Base-by-base conservation (phyloP, 2,888 invertebrate species). In the Meghimatium bilineatum region DNA sequence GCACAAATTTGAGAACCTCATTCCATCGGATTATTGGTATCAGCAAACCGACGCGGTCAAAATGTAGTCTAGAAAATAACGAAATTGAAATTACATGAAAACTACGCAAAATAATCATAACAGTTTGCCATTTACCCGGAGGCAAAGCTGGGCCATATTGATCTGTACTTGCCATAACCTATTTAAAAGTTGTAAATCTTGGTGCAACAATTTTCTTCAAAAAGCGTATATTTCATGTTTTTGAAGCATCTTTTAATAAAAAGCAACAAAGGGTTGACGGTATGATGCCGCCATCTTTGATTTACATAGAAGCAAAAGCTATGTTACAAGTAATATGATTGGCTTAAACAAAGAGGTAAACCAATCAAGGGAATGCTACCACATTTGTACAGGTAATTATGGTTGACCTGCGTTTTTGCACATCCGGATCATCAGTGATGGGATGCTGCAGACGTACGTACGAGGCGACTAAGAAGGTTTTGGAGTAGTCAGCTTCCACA, bases 81-180 rank as follows among this genome's bases (percentile, higher is more conserved):
- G n/a, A n/a, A n/a, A n/a, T n/a, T n/a, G n/a, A n/a, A n/a, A n/a
- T n/a, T n/a, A n/a, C n/a, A n/a, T n/a, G n/a, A n/a, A n/a, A n/a
- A 29, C 75, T 74, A 80, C 81, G 63, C 81, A 75, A 26, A 44
- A 81, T 14, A 6, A n/a, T 10, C 44, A 36, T 56, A 12, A 34
- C 44, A 34, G 14, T 36, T 20, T 10, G 26, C n/a, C n/a, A 83
- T 60, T 80, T 87, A 89, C 90, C 88, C 83, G 89, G 89, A n/a
- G 90, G 90, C 26, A 90, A 81, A 34, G 86, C 86, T 74, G 89
- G 90, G 36, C 90, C 90, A 88, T 89, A 90, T 26, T 89, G 88
- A 56, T 87, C 88, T 69, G 71, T 44, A 67, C 85, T 72, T 74
- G 74, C 84, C 84, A 84, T 86, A 34, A 60, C 14, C 52, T 34